Percentiles rank a stretch among this genome's conserved stretches.
These are phyloP conservation scores for Castor canadensis DNA, from an alignment of 2,113 vertebrate genomes.

Conservation along the genomic window DNA sequence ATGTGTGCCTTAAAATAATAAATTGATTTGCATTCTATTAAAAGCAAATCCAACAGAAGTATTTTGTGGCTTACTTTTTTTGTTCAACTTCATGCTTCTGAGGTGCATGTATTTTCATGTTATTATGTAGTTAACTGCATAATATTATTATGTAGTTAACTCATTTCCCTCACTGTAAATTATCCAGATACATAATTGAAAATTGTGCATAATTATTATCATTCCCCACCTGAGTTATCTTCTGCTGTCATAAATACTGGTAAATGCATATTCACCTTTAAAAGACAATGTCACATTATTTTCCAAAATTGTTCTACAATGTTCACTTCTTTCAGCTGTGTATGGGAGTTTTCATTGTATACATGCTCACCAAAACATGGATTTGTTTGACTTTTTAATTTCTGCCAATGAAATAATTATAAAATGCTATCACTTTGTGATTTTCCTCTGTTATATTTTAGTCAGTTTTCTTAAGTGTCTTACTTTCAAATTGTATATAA, in stretches of 20 bases:
- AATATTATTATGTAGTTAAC: no score
- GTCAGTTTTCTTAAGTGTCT: background rate
- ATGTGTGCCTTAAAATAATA: background rate
- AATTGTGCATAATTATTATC: background rate
- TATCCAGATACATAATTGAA: background rate
- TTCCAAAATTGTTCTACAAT: background rate
- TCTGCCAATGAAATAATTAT: background rate
- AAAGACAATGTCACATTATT: background rate
- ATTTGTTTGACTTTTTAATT: background rate
- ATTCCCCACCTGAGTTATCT: background rate
- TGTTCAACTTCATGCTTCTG: background rate
- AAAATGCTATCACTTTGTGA: background rate
- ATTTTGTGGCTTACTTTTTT: background rate
- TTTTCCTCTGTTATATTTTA: slow-evolving; percentile 8
- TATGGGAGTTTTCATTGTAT: background rate
- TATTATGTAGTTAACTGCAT: no score
- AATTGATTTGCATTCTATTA: background rate
- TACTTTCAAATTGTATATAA: slow-evolving; percentile 4
- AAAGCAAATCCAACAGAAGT: slow-evolving; percentile 3
- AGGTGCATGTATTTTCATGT: no score
- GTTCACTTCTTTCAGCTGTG: background rate
- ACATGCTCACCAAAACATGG: background rate
- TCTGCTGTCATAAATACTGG: background rate
- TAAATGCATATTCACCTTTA: background rate
- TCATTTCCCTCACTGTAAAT: background rate